These are phyloP conservation scores for Temnothorax ravouxi DNA, from an alignment of 2,888 invertebrate genomes.

Conservation along the genomic window DNA sequence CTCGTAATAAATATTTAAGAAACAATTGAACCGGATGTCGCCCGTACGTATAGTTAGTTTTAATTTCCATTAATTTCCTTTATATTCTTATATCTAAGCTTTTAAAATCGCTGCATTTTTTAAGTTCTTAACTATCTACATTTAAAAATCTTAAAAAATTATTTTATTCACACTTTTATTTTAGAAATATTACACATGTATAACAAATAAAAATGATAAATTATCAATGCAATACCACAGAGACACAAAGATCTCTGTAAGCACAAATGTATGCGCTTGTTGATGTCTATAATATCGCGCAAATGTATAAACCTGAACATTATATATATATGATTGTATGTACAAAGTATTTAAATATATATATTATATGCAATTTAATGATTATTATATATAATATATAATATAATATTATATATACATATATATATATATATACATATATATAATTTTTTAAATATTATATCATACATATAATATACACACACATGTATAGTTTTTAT, in stretches of 20 bases:
- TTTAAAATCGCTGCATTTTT: neutral
- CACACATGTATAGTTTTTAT: neutral
- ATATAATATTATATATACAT: too few species aligned
- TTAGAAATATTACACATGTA: conserved; percentile 33
- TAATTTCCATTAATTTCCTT: neutral
- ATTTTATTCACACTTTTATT: conserved; percentile 19
- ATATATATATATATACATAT: neutral
- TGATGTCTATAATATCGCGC: neutral
- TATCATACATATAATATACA: neutral
- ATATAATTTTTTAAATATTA: neutral
- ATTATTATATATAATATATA: neutral
- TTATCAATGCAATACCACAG: conserved; percentile 3
- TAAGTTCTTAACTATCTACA: neutral
- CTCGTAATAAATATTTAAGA: neutral
- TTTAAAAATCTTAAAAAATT: conserved; percentile 14
- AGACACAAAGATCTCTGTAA: neutral
- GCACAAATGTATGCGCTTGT: neutral
- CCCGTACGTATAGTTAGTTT: neutral
- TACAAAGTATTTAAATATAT: neutral
- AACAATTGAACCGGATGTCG: neutral
- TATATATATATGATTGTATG: neutral
- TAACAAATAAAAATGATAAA: neutral
- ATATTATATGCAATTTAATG: neutral
- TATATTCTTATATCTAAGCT: neutral
- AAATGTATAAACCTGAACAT: conserved; percentile 12